phyloP scores from a whole-genome alignment of 23 tunicate species.

The Botrylloides violaceus region DNA sequence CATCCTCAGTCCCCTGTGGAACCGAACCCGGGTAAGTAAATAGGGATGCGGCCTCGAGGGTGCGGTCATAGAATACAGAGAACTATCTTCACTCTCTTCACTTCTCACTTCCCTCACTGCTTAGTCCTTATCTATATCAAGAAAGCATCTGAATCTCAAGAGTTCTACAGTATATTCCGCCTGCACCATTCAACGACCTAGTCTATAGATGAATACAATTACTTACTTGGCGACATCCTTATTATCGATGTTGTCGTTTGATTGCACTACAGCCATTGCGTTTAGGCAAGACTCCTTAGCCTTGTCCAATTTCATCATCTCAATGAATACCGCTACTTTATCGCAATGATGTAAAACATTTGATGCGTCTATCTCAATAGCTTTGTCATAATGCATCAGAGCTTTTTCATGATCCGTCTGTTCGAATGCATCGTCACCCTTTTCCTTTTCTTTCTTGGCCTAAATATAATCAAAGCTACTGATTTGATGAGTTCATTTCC shows the following conservation, averaged over 20 bases:
- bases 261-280: background rate
- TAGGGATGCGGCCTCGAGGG: too few species aligned
- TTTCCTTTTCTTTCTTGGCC: background rate
- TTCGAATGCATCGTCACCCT: background rate
- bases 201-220: background rate
- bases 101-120: too few species aligned
- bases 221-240: constrained; percentile 11
- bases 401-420: background rate
- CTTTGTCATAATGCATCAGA: background rate
- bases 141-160: too few species aligned
- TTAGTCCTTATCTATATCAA: too few species aligned
- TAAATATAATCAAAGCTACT: too few species aligned
- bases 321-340: background rate
- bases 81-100: too few species aligned
- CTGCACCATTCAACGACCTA: too few species aligned
- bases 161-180: too few species aligned
- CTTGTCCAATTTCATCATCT: background rate
- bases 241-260: background rate
- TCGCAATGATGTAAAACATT: background rate
- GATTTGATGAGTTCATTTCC: too few species aligned
- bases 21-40: too few species aligned
- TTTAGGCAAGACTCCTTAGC: background rate
- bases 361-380: background rate
- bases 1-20: too few species aligned
- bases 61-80: too few species aligned